Evolutionary conservation across 2,888 invertebrate species (phyloP).

Genomic region (Noctua janthina): DNA sequence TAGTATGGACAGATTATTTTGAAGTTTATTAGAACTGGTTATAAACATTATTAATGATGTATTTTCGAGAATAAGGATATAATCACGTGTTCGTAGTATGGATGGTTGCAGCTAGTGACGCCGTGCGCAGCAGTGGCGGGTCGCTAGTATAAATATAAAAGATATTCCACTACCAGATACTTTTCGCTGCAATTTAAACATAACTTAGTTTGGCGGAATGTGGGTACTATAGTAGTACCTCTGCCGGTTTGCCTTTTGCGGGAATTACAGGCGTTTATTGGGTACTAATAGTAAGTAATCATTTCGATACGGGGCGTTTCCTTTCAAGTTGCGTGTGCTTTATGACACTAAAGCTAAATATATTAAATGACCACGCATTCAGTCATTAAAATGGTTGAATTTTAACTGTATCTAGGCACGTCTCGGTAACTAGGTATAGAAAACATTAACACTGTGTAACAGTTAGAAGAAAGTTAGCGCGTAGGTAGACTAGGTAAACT

Average conservation of each 20-base stretch:
- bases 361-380: background rate
- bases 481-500: background rate
- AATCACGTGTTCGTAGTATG: too few species aligned
- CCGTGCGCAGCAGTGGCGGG: too few species aligned
- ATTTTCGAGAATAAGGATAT: too few species aligned
- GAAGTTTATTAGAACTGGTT: too few species aligned
- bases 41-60: too few species aligned
- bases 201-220: too few species aligned
- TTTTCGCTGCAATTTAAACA: too few species aligned
- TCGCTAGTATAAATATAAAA: too few species aligned
- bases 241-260: background rate
- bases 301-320: background rate
- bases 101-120: too few species aligned
- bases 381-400: background rate
- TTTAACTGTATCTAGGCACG: background rate
- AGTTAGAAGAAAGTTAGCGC: conserved; percentile 23
- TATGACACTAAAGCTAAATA: background rate
- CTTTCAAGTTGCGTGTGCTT: background rate
- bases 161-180: too few species aligned
- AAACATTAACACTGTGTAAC: conserved; percentile 25
- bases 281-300: background rate
- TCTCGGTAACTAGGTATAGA: background rate
- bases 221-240: background rate
- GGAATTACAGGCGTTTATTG: background rate
- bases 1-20: too few species aligned